Percentiles rank a stretch among this genome's conserved stretches.
These are phyloP conservation scores for Heliconius ismenius DNA, from an alignment of 2,888 invertebrate species.

Conservation along the genomic window DNA sequence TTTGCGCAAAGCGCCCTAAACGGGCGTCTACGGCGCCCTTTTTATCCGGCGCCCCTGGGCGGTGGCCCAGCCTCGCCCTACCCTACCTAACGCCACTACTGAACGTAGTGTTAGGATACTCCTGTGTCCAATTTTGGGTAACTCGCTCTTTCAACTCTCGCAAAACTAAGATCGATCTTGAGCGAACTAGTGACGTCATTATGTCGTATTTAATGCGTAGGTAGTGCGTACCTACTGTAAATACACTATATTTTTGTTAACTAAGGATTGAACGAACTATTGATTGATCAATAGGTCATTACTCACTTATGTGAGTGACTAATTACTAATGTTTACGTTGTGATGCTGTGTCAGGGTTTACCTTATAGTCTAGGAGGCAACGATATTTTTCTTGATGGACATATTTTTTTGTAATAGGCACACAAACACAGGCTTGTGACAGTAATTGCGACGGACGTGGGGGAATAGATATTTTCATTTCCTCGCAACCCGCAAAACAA, in stretches of 20 bases:
- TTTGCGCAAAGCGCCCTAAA: too few species aligned
- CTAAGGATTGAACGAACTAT: neutral
- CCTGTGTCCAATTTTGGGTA: too few species aligned
- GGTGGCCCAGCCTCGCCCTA: too few species aligned
- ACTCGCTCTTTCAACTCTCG: too few species aligned
- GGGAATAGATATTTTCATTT: too few species aligned
- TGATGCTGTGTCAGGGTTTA: conserved; percentile 35
- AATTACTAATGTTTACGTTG: conserved; percentile 39
- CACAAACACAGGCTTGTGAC: too few species aligned
- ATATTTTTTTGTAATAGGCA: neutral
- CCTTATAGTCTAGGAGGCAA: conserved; percentile 31
- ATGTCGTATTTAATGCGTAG: neutral
- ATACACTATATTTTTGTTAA: neutral
- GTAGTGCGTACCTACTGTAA: neutral
- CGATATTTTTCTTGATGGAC: neutral
- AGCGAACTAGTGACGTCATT: neutral
- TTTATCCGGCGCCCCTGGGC: too few species aligned
- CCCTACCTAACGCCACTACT: too few species aligned
- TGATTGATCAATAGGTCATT: conserved; percentile 43
- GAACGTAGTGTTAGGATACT: too few species aligned
- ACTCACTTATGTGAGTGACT: conserved; percentile 45
- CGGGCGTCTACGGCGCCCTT: too few species aligned
- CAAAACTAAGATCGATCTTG: neutral
- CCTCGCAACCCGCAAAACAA: too few species aligned
- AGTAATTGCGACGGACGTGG: too few species aligned